Conservation (phyloP, 2,113 vertebrate genomes). For the Phaethornis superciliosus region DNA sequence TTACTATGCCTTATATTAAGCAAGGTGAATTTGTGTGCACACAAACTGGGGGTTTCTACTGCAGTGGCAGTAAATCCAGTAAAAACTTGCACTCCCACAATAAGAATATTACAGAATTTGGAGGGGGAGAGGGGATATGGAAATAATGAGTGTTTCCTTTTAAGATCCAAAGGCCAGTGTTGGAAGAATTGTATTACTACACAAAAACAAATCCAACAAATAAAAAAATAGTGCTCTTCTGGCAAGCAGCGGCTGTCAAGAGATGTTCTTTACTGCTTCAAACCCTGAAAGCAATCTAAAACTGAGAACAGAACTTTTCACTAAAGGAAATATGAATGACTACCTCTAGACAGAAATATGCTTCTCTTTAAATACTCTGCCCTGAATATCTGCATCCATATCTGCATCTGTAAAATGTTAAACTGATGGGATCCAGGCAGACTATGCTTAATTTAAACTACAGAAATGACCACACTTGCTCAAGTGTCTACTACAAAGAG, state of each 20-base stretch:
- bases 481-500: neutral
- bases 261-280: neutral
- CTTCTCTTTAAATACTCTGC: neutral
- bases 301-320: neutral
- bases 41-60: neutral
- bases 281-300: neutral
- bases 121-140: neutral
- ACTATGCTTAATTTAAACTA: neutral
- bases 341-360: neutral
- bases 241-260: neutral
- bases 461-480: neutral
- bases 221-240: rapidly evolving
- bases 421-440: neutral
- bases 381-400: neutral
- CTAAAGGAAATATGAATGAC: neutral
- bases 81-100: neutral
- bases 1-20: neutral
- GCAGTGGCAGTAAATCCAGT: neutral
- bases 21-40: neutral
- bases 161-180: neutral
- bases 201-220: neutral
- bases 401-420: neutral
- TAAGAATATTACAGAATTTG: neutral
- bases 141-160: neutral
- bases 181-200: neutral